phyloP scores from a whole-genome alignment of 2,797 vertebrate genomes.

The Cyprinodon diabolis region DNA sequence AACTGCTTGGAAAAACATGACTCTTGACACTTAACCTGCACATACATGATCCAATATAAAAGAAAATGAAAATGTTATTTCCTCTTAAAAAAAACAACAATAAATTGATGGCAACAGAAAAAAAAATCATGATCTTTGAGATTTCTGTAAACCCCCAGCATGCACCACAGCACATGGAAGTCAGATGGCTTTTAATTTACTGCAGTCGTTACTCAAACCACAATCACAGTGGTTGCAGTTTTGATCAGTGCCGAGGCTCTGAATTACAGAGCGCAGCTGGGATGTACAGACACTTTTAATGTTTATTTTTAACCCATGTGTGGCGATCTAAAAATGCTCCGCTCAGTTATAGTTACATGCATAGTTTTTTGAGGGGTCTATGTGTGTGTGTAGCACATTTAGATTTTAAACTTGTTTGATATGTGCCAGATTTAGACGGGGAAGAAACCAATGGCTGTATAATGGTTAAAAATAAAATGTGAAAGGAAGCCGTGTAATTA shows the following conservation, averaged over 20 bases:
- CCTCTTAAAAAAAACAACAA: background rate
- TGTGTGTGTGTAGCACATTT: constrained; percentile 21
- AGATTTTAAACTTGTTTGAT: constrained; percentile 31
- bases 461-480: constrained; percentile 48
- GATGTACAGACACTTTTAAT: constrained; percentile 43
- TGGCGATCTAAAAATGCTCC: constrained; percentile 31
- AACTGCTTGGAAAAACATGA: no score
- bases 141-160: constrained; percentile 11
- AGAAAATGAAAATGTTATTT: background rate
- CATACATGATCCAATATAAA: background rate
- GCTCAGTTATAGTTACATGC: constrained; percentile 10
- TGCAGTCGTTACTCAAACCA: constrained; percentile 12
- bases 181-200: constrained; percentile 20
- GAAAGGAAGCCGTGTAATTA: constrained; percentile 35
- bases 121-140: background rate
- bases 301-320: constrained; percentile 59
- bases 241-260: constrained; percentile 37
- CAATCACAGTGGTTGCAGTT: constrained; percentile 30
- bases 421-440: constrained; percentile 36
- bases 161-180: constrained; percentile 21
- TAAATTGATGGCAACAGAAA: background rate
- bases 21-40: no score
- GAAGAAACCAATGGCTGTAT: constrained; percentile 34
- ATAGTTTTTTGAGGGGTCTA: constrained; percentile 19
- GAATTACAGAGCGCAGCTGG: constrained; percentile 54